Evolutionary conservation across 2,797 vertebrate species (phyloP).

Genomic region (Lophotriccus pileatus): DNA sequence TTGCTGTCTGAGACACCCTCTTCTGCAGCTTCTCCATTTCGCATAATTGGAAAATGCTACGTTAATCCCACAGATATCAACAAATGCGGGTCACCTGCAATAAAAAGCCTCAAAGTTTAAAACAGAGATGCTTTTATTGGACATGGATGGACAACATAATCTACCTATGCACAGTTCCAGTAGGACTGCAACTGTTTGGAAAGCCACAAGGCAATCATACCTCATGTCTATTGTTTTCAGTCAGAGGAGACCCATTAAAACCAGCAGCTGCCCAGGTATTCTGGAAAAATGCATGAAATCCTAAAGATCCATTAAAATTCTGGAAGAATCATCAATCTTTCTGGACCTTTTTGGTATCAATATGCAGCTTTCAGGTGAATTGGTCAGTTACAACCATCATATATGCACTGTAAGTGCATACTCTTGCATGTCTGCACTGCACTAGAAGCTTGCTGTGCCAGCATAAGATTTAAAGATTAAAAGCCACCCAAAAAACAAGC

Average conservation of each 20-base stretch:
- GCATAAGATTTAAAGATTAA: not conserved
- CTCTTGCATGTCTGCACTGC: not conserved
- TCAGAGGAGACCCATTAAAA: not conserved
- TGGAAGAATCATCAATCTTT: not conserved
- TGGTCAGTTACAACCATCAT: not conserved
- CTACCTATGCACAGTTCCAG: not conserved
- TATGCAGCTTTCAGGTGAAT: not conserved
- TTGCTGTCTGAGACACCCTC: not conserved
- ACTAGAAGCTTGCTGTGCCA: not conserved
- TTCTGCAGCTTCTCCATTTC: not conserved
- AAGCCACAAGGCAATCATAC: not conserved
- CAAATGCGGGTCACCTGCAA: not conserved
- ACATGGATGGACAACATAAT: not conserved
- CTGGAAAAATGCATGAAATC: not conserved
- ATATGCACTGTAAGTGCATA: not conserved
- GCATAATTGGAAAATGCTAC: not conserved
- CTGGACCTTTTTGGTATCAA: not conserved
- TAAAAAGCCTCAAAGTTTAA: rapidly evolving
- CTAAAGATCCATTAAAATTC: not conserved
- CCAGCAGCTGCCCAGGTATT: not conserved
- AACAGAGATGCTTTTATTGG: not conserved
- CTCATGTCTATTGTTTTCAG: not conserved
- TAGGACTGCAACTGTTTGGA: not conserved
- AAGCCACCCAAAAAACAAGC: not conserved
- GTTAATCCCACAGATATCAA: not conserved